These are phyloP conservation scores for Campoplex nolae DNA, from an alignment of 2,888 invertebrate species.

Conservation along the genomic window DNA sequence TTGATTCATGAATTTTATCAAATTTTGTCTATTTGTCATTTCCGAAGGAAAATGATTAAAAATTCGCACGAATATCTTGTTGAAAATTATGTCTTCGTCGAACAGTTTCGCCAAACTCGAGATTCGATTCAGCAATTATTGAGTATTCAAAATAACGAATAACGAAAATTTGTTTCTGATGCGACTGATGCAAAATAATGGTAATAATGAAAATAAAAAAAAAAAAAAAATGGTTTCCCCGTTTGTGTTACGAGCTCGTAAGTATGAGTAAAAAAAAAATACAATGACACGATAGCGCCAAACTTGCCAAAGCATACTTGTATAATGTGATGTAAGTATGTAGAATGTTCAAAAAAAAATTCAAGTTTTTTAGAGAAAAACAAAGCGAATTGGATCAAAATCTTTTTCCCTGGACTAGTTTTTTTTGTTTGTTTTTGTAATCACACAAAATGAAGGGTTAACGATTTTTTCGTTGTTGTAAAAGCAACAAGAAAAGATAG, in stretches of 20 bases:
- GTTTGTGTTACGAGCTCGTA: constrained; percentile 18
- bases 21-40: not conserved
- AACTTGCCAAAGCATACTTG: constrained; percentile 84
- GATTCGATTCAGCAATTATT: not conserved
- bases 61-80: not conserved
- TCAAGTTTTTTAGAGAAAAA: constrained; percentile 41
- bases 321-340: constrained; percentile 70
- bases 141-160: not conserved
- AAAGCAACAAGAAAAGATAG: not conserved
- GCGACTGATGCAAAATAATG: not conserved
- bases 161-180: not conserved
- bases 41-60: not conserved
- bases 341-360: constrained; percentile 52
- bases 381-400: constrained; percentile 57
- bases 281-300: constrained; percentile 82
- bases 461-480: constrained; percentile 22
- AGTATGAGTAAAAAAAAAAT: constrained; percentile 69
- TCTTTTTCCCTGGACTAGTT: not conserved
- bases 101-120: not conserved
- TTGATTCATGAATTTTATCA: not conserved
- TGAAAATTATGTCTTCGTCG: not conserved
- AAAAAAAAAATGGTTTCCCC: constrained; percentile 24
- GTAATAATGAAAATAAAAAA: not conserved
- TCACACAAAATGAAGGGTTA: not conserved
- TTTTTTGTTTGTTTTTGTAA: not conserved